phyloP scores from a whole-genome alignment of 2,888 invertebrate genomes.

The Drosophila nr. perissopoda region DNA sequence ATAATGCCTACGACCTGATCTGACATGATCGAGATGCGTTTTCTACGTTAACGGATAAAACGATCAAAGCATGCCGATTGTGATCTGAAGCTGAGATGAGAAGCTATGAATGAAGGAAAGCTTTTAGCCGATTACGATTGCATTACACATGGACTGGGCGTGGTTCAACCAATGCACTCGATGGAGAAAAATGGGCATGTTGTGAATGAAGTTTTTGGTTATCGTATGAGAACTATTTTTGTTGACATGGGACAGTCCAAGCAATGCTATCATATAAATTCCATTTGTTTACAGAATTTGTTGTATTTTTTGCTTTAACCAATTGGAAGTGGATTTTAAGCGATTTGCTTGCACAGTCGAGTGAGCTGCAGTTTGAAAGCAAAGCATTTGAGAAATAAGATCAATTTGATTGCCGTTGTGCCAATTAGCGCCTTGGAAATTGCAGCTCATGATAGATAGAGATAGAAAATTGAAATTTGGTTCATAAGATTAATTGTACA shows the following conservation, averaged over 20 bases:
- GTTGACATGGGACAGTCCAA: slow-evolving; percentile 21
- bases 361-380: slow-evolving; percentile 48
- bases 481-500: slow-evolving; percentile 58
- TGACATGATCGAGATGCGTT: slow-evolving; percentile 34
- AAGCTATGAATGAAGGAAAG: slow-evolving; percentile 31
- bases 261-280: slow-evolving; percentile 28
- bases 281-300: slow-evolving; percentile 5
- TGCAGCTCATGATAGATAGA: slow-evolving; percentile 29
- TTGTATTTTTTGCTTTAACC: slow-evolving; percentile 5
- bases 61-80: slow-evolving; percentile 67
- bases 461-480: slow-evolving; percentile 44
- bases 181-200: slow-evolving; percentile 26
- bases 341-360: slow-evolving; percentile 33
- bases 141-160: slow-evolving; percentile 21
- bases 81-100: slow-evolving; percentile 24
- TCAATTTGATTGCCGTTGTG: slow-evolving; percentile 9
- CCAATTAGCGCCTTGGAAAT: slow-evolving; percentile 41
- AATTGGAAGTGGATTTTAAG: slow-evolving; percentile 13
- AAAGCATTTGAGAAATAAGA: slow-evolving; percentile 10
- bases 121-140: slow-evolving; percentile 33
- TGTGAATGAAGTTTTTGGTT: slow-evolving; percentile 49
- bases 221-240: slow-evolving; percentile 12
- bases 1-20: slow-evolving; percentile 8
- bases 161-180: slow-evolving; percentile 50
- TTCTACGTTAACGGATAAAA: slow-evolving; percentile 45